Conservation (phyloP, 2,888 invertebrate genomes). For the Bedellia somnulentella region DNA sequence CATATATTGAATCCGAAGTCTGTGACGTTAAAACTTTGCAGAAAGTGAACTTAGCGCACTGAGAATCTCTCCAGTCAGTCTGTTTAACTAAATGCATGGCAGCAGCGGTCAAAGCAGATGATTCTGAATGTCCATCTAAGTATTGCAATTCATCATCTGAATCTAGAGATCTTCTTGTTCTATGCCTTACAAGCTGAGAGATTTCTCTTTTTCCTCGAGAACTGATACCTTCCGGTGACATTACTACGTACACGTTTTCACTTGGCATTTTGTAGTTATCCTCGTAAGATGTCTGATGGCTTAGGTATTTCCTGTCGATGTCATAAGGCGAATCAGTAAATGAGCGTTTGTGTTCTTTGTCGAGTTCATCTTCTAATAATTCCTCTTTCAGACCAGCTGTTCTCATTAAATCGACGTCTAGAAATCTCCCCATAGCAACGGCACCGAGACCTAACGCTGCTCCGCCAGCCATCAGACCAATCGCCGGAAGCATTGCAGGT, state of each 20-base stretch:
- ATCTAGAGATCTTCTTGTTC: slow-evolving; percentile 30
- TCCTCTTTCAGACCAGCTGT: slow-evolving; percentile 44
- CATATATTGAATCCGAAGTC: slow-evolving; percentile 67
- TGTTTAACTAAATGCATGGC: slow-evolving; percentile 48
- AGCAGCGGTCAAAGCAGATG: slow-evolving; percentile 34
- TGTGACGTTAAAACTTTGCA: slow-evolving; percentile 75
- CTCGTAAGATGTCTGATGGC: slow-evolving; percentile 40
- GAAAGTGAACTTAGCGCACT: slow-evolving; percentile 76
- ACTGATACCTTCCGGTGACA: slow-evolving; percentile 39
- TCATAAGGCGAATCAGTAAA: slow-evolving; percentile 37
- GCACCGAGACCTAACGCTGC: slow-evolving; percentile 81
- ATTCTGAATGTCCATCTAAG: slow-evolving; percentile 22
- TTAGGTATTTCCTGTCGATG: slow-evolving; percentile 41
- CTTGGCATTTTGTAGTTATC: slow-evolving; percentile 59
- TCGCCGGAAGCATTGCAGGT: slow-evolving; percentile 70
- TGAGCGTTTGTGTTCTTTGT: slow-evolving; percentile 61
- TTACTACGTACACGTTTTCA: slow-evolving; percentile 53
- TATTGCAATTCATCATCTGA: slow-evolving; percentile 45
- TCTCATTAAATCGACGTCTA: slow-evolving; percentile 66
- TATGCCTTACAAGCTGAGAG: slow-evolving; percentile 10
- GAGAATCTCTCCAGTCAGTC: slow-evolving; percentile 73
- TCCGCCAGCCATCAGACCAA: slow-evolving; percentile 80
- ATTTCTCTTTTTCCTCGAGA: slow-evolving; percentile 35
- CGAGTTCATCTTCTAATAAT: slow-evolving; percentile 35
- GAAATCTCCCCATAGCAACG: slow-evolving; percentile 73